Base-by-base conservation (phyloP, 1,140 invertebrate species). In the Calycopis cecrops region DNA sequence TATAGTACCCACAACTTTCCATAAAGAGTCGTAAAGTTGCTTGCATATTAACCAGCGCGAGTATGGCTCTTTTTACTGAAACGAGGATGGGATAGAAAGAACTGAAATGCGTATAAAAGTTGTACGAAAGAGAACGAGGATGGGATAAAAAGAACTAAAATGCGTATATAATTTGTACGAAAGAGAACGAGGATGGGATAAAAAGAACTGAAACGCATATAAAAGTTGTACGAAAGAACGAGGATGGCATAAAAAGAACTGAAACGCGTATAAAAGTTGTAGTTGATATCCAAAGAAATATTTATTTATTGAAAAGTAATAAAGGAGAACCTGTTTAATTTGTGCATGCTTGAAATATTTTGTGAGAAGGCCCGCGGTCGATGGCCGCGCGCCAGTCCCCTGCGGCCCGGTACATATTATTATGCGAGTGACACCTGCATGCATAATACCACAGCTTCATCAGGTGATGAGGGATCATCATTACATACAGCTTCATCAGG, bases 261-360 rank as follows among this genome's bases (percentile, higher is more conserved):
- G n/a, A 55, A 47, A 35, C n/a, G 34, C 38, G 35, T n/a, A 55
- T 44, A 18, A 16, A 42, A 16, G 18, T 35, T 16, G 17, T 38
- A 8, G 14, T 28, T 28, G 2, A 28, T 10, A 7, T 17, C 16
- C 52, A 77, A 83, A 72, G 71, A 73, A 73, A 76, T 79, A 79
- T 44, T 40, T 52, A 42, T 44, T 52, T 42, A 44, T 53, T 53
- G 42, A 40, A 53, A 76, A 79, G 71, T 76, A 70, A 78, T 71
- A 70, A 79, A 76, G 64, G 69, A 73, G 73, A 85, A 86, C 82
- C 77, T 73, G 80, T 84, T 86, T 83, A 79, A 86, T 84, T 79
- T 82, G 77, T 81, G 76, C 80, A 86, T 86, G 76, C 76, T 81
- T 82, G 69, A 71, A 81, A 84, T 86, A 82, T 86, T 84, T 74